These are phyloP conservation scores for Forbesichthys agassizii DNA, from an alignment of 2,113 vertebrate species.

Conservation along the genomic window DNA sequence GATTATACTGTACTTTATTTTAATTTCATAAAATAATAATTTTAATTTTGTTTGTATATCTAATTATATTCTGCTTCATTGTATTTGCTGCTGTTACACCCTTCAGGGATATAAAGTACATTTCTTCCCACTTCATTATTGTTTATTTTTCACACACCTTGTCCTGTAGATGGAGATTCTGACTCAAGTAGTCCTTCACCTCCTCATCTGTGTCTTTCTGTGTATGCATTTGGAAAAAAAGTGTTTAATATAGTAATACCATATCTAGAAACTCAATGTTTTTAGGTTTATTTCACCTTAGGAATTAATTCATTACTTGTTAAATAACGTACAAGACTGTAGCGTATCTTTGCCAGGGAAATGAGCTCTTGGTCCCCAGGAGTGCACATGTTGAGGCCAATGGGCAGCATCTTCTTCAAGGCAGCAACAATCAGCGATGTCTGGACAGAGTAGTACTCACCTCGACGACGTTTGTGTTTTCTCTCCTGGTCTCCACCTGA, in stretches of 20 bases:
- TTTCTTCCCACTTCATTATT: background rate
- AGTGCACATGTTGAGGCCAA: slow-evolving; percentile 97
- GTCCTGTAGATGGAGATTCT: slow-evolving; percentile 93
- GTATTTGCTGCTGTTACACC: too few relatives aligned
- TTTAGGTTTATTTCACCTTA: too few relatives aligned
- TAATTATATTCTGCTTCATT: too few relatives aligned
- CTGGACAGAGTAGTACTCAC: slow-evolving; percentile 94
- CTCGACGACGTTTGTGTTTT: slow-evolving; percentile 87
- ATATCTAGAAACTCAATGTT: too few relatives aligned
- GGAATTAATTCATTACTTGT: background rate
- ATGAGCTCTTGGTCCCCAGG: slow-evolving; percentile 97
- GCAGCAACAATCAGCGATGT: slow-evolving; percentile 94
- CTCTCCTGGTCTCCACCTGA: slow-evolving; percentile 87
- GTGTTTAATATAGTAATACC: background rate
- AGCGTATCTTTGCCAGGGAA: slow-evolving; percentile 90
- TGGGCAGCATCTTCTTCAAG: slow-evolving; percentile 96
- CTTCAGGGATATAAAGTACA: too few relatives aligned
- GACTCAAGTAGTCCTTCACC: slow-evolving; percentile 90
- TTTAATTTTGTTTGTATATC: background rate
- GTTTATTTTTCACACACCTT: slow-evolving; percentile 78
- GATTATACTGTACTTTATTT: too few relatives aligned
- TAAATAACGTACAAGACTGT: slow-evolving; percentile 82
- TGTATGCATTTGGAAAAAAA: slow-evolving; percentile 39
- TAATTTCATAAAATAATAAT: background rate
- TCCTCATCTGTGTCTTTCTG: slow-evolving; percentile 98